phyloP scores from a whole-genome alignment of 2,113 vertebrate genomes.

The Progne subis region DNA sequence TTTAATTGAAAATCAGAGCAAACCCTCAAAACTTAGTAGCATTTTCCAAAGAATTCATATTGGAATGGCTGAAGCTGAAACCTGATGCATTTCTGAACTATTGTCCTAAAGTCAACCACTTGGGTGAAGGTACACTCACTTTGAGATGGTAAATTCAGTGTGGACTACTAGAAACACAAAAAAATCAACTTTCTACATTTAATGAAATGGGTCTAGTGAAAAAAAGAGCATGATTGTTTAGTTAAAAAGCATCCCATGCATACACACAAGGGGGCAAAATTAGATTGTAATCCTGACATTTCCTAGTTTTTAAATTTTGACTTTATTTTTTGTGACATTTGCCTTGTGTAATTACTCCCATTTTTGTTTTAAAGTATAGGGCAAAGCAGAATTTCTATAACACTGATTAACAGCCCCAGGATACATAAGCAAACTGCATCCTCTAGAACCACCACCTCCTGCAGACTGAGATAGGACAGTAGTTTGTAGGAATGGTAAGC shows the following conservation, averaged over 20 bases:
- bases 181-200: neutral
- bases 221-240: neutral
- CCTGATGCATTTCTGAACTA: neutral
- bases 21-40: neutral
- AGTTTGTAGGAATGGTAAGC: neutral
- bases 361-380: neutral
- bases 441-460: neutral
- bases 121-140: neutral
- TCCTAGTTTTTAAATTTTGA: neutral
- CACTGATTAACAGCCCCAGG: neutral
- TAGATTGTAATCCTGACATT: neutral
- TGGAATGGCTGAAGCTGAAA: neutral
- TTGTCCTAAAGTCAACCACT: neutral
- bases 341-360: neutral
- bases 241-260: neutral
- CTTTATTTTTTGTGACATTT: neutral
- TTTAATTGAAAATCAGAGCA: neutral
- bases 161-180: neutral
- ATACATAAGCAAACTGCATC: neutral
- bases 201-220: neutral
- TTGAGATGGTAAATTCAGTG: neutral
- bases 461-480: neutral
- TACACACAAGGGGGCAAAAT: neutral
- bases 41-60: neutral
- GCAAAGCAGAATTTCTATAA: neutral